Base-by-base conservation (phyloP, 2,113 vertebrate genomes). In the Garra rufa region DNA sequence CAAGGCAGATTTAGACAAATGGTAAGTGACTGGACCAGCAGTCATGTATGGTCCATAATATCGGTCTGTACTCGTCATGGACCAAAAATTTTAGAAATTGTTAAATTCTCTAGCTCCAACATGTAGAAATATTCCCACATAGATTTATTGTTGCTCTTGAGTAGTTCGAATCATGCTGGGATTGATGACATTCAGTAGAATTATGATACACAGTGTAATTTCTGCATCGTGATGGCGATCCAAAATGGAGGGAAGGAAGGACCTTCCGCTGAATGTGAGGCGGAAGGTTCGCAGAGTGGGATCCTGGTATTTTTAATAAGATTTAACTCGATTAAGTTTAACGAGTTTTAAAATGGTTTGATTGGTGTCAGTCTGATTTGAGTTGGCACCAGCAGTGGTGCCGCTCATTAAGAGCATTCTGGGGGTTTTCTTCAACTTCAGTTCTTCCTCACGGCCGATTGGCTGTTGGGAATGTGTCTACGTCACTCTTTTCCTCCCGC, bases 1-100 rank as follows among this genome's bases (percentile, higher is more conserved):
- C 92, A 95, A 94, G 85, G 92, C 92, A 70, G 92, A 94, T 84
- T 92, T 95, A 92, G 94, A 95, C 88, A 95, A 95, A 90, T 95
- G 94, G 94, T 95, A 89, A 87, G 94, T 89, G 83, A 24, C 6
- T 88, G 76, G 26, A 63, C 4, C 6, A 21, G 15, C 9, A 41
- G 55, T 61, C 21, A 13, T 52, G 44, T 38, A 55, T 34, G 15
- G 61, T 38, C 59, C 78, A 28, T 65, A 28, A 15, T 24, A 6
- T 34, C 8, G 19, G 59, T 50, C 26, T 10, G 0, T 9, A 28
- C 59, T 43, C 24, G 19, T 7, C 43, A 61, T 78, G n/a, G 76
- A 61, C 7, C 34, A 0, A 3, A 61, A 34, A 34, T 34, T 34
- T 61, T 3, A 26, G 26, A 9, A 26, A 17, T 26, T 43, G 21